Conservation (phyloP, 1,140 invertebrate genomes). For the Drosophila ficusphila region DNA sequence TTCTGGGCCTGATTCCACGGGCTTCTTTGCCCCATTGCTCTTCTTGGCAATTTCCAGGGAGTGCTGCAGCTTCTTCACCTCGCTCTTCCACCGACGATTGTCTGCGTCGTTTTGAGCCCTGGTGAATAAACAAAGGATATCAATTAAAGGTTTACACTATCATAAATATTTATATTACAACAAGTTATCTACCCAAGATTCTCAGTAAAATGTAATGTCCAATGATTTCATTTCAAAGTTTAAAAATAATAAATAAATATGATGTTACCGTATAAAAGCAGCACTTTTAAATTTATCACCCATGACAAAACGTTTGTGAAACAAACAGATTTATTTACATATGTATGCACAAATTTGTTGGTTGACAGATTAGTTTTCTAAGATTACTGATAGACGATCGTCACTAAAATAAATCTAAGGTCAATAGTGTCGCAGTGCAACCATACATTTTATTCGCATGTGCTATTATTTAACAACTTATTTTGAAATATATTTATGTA, state of each 20-base stretch:
- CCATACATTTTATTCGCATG: not conserved
- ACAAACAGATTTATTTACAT: not conserved
- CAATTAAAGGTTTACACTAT: not conserved
- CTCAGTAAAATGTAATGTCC: too few species aligned
- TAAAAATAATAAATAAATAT: too few species aligned
- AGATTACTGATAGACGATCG: not conserved
- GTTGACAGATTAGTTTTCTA: not conserved
- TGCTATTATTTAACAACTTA: too few species aligned
- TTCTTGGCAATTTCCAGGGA: constrained; percentile 70
- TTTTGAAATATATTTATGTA: too few species aligned
- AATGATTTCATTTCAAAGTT: too few species aligned
- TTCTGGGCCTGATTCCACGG: constrained; percentile 49
- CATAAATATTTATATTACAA: not conserved
- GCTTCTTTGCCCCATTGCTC: constrained; percentile 51
- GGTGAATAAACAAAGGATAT: not conserved
- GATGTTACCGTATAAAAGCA: too few species aligned
- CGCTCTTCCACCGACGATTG: constrained; percentile 77
- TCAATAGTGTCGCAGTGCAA: constrained; percentile 2
- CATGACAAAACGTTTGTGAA: too few species aligned
- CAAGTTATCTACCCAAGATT: too few species aligned
- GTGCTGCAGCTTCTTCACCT: constrained; percentile 79
- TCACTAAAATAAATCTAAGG: not conserved
- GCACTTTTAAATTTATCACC: too few species aligned
- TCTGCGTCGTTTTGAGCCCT: constrained; percentile 83
- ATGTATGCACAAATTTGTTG: not conserved